These are phyloP conservation scores for Aspiorhynchus laticeps DNA, from an alignment of 2,113 vertebrate genomes.

Conservation along the genomic window DNA sequence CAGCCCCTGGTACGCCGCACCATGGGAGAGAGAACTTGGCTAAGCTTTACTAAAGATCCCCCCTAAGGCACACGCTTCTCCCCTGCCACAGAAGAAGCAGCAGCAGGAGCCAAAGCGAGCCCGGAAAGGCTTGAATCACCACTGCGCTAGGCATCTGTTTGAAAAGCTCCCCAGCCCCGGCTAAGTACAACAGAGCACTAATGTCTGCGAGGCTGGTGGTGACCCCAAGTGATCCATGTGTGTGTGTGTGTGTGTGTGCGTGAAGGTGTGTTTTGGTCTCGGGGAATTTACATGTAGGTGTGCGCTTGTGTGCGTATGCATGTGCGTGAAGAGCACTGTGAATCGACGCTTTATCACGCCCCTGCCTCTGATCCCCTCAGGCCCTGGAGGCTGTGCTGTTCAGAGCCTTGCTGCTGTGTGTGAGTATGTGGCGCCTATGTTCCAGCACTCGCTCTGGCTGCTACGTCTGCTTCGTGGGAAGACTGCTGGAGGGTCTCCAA, in stretches of 20 bases:
- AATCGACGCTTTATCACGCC: conserved; percentile 59
- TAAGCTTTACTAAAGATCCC: conserved; percentile 58
- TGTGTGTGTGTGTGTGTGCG: conserved; percentile 16
- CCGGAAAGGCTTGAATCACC: conserved; percentile 60
- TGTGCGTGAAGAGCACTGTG: conserved; percentile 52
- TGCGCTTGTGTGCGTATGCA: conserved; percentile 41
- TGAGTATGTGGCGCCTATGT: conserved; percentile 48
- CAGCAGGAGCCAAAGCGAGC: conserved; percentile 39
- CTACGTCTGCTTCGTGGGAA: conserved; percentile 59
- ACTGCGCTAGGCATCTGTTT: conserved; percentile 51
- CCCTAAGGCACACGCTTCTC: conserved; percentile 58
- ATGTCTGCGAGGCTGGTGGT: conserved; percentile 56
- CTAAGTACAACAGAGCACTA: conserved; percentile 49
- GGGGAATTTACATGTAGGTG: conserved; percentile 36
- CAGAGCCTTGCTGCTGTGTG: conserved; percentile 36
- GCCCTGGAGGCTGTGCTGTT: conserved; percentile 52
- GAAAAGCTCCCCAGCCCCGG: conserved; percentile 54
- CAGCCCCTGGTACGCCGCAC: conserved; percentile 66
- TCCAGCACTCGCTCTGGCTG: conserved; percentile 42
- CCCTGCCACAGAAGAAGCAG: conserved; percentile 43
- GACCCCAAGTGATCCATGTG: conserved; percentile 59
- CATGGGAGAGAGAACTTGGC: conserved; percentile 60
- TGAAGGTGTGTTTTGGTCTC: conserved; percentile 34
- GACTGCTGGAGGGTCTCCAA: conserved; percentile 63
- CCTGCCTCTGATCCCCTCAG: conserved; percentile 57